Conservation (phyloP, 2,797 vertebrate species). For the Picus viridis region DNA sequence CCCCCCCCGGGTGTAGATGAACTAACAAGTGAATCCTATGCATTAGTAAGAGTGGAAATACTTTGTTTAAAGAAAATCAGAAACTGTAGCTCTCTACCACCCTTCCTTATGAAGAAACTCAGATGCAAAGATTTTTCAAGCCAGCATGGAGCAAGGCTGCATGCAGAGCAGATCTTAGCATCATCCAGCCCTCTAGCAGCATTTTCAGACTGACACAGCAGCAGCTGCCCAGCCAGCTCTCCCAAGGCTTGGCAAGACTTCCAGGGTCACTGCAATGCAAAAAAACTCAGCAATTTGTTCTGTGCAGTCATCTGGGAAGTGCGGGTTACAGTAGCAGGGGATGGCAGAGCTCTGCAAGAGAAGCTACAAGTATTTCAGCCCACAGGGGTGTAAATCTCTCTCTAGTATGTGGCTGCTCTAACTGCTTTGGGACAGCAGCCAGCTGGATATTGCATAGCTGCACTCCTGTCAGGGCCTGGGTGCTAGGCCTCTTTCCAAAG, state of each 20-base stretch:
- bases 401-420: not conserved
- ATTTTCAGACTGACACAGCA: not conserved
- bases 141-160: not conserved
- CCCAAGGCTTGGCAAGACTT: constrained; percentile 52
- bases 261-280: not conserved
- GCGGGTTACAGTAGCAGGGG: not conserved
- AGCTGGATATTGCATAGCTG: constrained; percentile 34
- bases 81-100: not conserved
- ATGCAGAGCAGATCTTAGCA: constrained; percentile 11
- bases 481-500: constrained; percentile 48
- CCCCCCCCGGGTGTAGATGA: not conserved
- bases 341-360: not conserved
- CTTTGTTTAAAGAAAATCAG: constrained; percentile 12
- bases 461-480: constrained; percentile 53
- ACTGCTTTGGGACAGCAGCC: constrained; percentile 42
- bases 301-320: not conserved
- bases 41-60: not conserved
- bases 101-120: not conserved
- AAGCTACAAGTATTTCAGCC: constrained; percentile 11
- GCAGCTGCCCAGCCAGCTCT: constrained; percentile 30
- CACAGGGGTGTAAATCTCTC: constrained; percentile 31
- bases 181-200: not conserved
- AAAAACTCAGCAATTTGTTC: not conserved
- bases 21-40: not conserved
- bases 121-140: constrained; percentile 9